phyloP scores from a whole-genome alignment of 2,797 vertebrate genomes.

The Lepidocolaptes lacrymiger region DNA sequence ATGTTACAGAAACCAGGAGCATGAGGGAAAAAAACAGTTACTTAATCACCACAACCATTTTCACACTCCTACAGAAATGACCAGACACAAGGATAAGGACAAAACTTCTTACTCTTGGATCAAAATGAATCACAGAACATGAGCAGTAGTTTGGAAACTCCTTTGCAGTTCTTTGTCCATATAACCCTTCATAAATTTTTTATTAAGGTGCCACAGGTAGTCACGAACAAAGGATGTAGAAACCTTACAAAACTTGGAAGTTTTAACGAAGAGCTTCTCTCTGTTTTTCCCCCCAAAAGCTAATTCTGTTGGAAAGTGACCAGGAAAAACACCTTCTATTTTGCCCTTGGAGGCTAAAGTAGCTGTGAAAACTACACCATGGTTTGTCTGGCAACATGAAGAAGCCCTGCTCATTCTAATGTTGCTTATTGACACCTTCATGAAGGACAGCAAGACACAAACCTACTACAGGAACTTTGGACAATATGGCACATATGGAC shows the following conservation, averaged over 20 bases:
- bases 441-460: neutral
- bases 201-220: neutral
- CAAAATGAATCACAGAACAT: neutral
- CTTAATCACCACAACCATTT: neutral
- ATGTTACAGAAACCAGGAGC: neutral
- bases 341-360: neutral
- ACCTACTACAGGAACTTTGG: neutral
- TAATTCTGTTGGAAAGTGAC: neutral
- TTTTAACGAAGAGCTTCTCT: neutral
- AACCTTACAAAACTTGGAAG: neutral
- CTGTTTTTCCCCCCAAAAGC: neutral
- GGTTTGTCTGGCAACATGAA: neutral
- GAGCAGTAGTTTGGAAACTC: neutral
- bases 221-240: neutral
- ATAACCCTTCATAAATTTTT: neutral
- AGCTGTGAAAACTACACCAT: neutral
- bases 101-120: neutral
- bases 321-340: neutral
- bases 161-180: neutral
- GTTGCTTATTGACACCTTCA: neutral
- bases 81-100: neutral
- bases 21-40: neutral
- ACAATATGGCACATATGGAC: neutral
- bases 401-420: neutral
- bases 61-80: neutral